phyloP scores from a whole-genome alignment of 2,797 vertebrate species.

The Ambastaia sidthimunki region DNA sequence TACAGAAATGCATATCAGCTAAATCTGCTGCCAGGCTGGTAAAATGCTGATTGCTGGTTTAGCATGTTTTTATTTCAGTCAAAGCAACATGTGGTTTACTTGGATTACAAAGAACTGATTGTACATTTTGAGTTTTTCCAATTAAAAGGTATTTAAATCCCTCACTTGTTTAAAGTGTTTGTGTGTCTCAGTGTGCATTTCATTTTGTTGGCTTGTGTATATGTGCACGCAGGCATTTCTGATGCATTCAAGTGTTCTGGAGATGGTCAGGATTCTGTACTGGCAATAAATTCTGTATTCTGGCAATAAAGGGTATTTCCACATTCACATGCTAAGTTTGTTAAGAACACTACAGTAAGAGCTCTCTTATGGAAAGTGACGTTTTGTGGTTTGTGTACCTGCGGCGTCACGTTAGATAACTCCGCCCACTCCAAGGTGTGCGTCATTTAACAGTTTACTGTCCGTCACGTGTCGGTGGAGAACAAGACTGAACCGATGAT shows the following conservation, averaged over 20 bases:
- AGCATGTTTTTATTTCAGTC: neutral
- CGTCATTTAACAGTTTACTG: slow-evolving; percentile 1
- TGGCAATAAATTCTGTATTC: too few relatives aligned
- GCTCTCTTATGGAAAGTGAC: too few relatives aligned
- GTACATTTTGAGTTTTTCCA: slow-evolving; percentile 7
- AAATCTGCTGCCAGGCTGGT: slow-evolving; percentile 13
- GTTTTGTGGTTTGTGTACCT: too few relatives aligned
- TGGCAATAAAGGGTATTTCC: too few relatives aligned
- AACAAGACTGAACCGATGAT: slow-evolving; percentile 79
- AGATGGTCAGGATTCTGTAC: neutral
- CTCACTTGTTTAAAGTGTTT: slow-evolving; percentile 4
- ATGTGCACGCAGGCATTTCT: too few relatives aligned
- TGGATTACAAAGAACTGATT: neutral
- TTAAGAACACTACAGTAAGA: too few relatives aligned
- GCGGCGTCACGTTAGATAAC: too few relatives aligned
- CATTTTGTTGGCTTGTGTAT: neutral
- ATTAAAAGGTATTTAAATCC: slow-evolving; percentile 22
- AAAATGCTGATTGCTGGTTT: slow-evolving; percentile 2
- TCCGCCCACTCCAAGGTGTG: neutral
- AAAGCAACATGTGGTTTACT: neutral
- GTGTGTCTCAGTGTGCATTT: neutral
- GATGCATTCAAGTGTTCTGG: neutral
- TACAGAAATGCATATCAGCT: slow-evolving; percentile 18
- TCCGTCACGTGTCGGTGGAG: neutral
- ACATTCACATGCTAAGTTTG: too few relatives aligned